Conservation (phyloP, 2,888 invertebrate genomes). For the Unio delphinus region DNA sequence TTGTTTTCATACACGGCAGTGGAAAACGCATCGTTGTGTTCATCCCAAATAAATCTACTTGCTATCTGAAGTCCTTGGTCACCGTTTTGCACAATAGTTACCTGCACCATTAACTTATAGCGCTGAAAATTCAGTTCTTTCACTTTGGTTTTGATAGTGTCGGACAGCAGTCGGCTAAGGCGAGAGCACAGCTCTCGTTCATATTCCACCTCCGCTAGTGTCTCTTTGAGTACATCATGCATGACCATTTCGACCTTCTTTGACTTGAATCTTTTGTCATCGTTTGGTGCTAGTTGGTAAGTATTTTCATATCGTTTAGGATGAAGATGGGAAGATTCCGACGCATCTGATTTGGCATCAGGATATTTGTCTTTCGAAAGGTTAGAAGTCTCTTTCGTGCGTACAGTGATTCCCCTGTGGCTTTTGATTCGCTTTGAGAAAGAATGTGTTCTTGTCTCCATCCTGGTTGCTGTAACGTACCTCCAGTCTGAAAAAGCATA, state of each 20-base stretch:
- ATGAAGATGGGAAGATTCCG: too few relatives aligned
- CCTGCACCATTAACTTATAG: conserved; percentile 49
- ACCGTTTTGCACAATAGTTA: conserved; percentile 44
- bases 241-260: conserved; percentile 35
- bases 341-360: too few relatives aligned
- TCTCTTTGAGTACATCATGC: conserved; percentile 31
- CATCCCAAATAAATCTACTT: conserved; percentile 51
- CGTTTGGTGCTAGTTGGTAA: conserved; percentile 34
- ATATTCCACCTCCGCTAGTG: conserved; percentile 37
- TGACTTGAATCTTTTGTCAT: conserved; percentile 31
- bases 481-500: too few relatives aligned
- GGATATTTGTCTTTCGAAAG: too few relatives aligned
- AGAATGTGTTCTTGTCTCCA: too few relatives aligned
- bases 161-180: conserved; percentile 40
- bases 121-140: conserved; percentile 46
- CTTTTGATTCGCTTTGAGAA: too few relatives aligned
- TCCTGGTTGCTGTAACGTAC: too few relatives aligned
- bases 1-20: conserved; percentile 37
- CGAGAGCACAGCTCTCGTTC: conserved; percentile 34
- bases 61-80: conserved; percentile 43
- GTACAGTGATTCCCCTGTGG: too few relatives aligned
- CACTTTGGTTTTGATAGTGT: conserved; percentile 40
- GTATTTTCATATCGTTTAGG: conserved; percentile 30
- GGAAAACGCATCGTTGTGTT: conserved; percentile 44
- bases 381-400: too few relatives aligned